Base-by-base conservation (phyloP, 2,113 vertebrate genomes). In the Perccottus glenii region DNA sequence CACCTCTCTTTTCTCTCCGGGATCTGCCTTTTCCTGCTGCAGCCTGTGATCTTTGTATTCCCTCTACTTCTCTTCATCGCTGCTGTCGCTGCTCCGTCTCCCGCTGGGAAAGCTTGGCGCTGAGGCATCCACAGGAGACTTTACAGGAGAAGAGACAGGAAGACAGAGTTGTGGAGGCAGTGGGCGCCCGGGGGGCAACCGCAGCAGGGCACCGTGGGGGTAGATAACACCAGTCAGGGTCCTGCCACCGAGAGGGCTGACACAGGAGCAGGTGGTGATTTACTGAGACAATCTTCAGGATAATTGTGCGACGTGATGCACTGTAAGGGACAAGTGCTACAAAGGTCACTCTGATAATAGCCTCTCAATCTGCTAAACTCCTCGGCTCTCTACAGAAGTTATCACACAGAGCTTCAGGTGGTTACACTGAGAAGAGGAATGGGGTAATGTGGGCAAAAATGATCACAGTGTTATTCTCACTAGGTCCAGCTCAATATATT, bases 241-340 rank as follows among this genome's bases (percentile, higher is more conserved):
- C 63, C 55, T 57, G 74, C 51, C n/a, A 69, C 70, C 68, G 75
- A 16, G 1, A 66, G 65, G 44, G 36, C 69, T 61, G 65, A 71
- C 80, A 75, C 56, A 74, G 77, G 67, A 83, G 64, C 85, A 90
- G 87, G 68, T 87, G 81, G 73, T 77, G 83, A 83, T 83, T 86
- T 79, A 85, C 78, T 15, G 66, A 78, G 67, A 83, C 81, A 81
- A 83, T 89, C 81, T 80, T 43, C 35, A 66, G 62, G 81, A 87
- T 87, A 90, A 91, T 86, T 80, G 71, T 77, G 70, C 19, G 40
- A 77, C 77, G 80, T 85, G 77, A 87, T 82, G 44, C 57, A 70
- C 66, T 73, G 56, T 77, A 72, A 81, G 82, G 50, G 68, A 81
- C 63, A 74, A 71, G 72, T 45, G 68, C 66, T 65, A 77, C 49